phyloP scores from a whole-genome alignment of 2,113 vertebrate genomes.

The Nesogale talazaci region DNA sequence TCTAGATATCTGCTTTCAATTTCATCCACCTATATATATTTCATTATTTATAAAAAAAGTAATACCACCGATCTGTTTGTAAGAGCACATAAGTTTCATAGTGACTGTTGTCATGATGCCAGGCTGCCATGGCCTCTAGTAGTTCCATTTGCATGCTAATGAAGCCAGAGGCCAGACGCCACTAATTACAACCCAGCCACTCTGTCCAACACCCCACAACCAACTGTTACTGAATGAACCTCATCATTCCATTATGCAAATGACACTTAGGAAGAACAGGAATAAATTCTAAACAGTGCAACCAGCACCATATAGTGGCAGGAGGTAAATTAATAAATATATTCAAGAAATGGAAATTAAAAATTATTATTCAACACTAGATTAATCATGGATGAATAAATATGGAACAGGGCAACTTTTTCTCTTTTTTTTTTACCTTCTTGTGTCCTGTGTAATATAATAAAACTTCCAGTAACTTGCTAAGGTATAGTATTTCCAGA shows the following conservation, averaged over 20 bases:
- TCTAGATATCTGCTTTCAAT: neutral
- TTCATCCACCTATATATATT: neutral
- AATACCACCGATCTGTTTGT: neutral
- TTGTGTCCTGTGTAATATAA: conserved; percentile 67
- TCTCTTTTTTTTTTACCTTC: neutral
- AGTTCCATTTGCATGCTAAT: conserved; percentile 97
- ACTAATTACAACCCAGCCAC: conserved; percentile 95
- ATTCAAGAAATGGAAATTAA: conserved; percentile 86
- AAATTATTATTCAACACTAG: conserved; percentile 85
- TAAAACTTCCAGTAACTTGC: conserved; percentile 73
- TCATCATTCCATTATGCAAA: conserved; percentile 98
- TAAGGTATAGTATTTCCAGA: conserved; percentile 71
- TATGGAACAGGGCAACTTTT: conserved; percentile 67
- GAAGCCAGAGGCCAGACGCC: conserved; percentile 96
- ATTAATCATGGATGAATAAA: conserved; percentile 84
- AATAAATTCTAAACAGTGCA: conserved; percentile 88
- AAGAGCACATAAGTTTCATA: conserved; percentile 54
- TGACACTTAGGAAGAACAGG: conserved; percentile 88
- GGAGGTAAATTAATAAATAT: conserved; percentile 89
- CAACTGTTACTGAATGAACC: conserved; percentile 91
- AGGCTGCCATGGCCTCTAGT: conserved; percentile 86
- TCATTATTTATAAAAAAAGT: conserved; percentile 13
- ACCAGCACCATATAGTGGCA: conserved; percentile 86
- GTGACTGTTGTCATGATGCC: conserved; percentile 52
- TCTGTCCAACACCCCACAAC: conserved; percentile 92